Evolutionary conservation across 1,140 invertebrate genomes (phyloP), one percentile per base, ranked within the genome.

Genomic region (Psix sp.): DNA sequence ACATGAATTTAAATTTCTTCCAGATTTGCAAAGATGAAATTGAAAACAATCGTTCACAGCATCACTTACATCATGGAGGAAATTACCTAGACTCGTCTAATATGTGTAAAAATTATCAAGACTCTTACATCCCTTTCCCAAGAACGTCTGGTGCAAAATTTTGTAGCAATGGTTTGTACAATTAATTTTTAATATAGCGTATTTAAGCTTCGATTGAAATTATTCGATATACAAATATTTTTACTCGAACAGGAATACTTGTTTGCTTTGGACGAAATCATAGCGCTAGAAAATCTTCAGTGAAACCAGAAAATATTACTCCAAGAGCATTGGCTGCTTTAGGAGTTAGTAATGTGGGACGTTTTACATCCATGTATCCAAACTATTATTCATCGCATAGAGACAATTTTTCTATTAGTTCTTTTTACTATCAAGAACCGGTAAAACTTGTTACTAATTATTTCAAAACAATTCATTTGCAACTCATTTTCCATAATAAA

Each of bases 91-190:
- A 77, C 45, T 84, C 84, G 0, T 74, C 80, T 0, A 84, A 80
- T 43, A 83, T 87, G 18, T 85, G 77, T 21, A 67, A 78, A 11
- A 86, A 85, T 76, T 87, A 85, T 79, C 91, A 93, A 56, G 93
- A 94, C 80, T 90, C 93, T n/a, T 95, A 93, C 76, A 94, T 98
- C 67, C 96, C 96, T 0, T 98, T 97, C 87, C 96, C 96, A 0
- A 88, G 95, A 49, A 98, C 96, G 0, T 97, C 95, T 9, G 96
- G 96, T 3, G 96, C 95, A 0, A 93, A 94, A 80, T 99, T 98
- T 89, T 97, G 94, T 86, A 93, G 93, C 29, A 94, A 93, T 18
- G 94, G 93, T 56, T 38, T n/a, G 2, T 48, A 57, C 2, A 10
- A 2, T 7, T 2, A 29, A 2, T 24, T 33, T 6, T 33, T 33